Evolutionary conservation across 2,888 invertebrate species (phyloP), one percentile per base, ranked within the genome.

Genomic region (Heliconius ismenius): DNA sequence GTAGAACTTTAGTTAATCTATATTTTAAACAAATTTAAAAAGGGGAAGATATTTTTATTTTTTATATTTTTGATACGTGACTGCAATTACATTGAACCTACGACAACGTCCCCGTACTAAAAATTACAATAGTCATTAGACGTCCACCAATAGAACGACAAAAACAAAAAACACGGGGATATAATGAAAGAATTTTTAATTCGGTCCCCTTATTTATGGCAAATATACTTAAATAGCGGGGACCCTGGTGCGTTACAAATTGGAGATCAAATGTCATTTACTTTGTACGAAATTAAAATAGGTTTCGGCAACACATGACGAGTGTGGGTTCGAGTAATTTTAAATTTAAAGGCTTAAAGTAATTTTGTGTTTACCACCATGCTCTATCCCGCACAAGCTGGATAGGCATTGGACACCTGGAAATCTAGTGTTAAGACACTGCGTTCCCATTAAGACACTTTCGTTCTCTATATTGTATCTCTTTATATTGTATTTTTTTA

Each of bases 181-280:
- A 26, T 26, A 65, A 72, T 65, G 26, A 64, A 76, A 39, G 69
- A 84, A 83, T 86, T 86, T 91, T 92, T 92, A 91, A 91, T 91
- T 91, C 89, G 87, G 87, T 87, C 84, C 79, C 78, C 88, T 90
- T 90, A 91, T 91, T 91, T 91, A 91, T 88, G 81, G 85, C 82
- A 79, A 79, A 74, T 78, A 82, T 83, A 49, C 49, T 7, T 21
- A 82, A 68, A 73, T 72, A 49, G 36, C 76, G 64, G 73, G 76
- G 65, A 18, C 49, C 73, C 73, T 26, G 76, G 64, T 72, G 72
- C 72, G 76, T 58, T 32, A 43, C 76, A 72, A 76, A 76, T 64
- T 72, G 64, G 65, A 72, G 64, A 76, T 73, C 76, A 76, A 72
- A 76, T 76, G 70, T 70, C 72, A 76, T 65, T 76, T 64, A 39